Conservation (phyloP, 1,140 invertebrate genomes). For the Gryon sp. region DNA sequence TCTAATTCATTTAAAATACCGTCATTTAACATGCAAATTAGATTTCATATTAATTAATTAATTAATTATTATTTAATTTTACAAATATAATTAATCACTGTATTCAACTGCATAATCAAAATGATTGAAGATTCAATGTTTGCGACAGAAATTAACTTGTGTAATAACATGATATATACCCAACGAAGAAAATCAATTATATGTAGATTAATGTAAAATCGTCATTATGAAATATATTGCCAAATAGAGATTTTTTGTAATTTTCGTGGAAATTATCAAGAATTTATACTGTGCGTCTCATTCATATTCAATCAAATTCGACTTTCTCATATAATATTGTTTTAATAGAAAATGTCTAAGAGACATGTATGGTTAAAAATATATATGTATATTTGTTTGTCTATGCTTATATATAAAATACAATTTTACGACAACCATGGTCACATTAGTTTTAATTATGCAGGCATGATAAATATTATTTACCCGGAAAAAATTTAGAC, state of each 20-base stretch:
- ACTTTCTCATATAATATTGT: too few species aligned
- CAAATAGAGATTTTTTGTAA: slow-evolving; percentile 9
- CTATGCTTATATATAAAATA: too few species aligned
- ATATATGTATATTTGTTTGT: too few species aligned
- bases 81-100: too few species aligned
- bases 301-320: slow-evolving; percentile 1
- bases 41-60: too few species aligned
- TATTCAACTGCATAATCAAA: too few species aligned
- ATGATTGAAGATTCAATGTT: slow-evolving; percentile 10
- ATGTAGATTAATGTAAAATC: slow-evolving; percentile 28
- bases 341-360: too few species aligned
- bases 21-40: too few species aligned
- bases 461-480: slow-evolving; percentile 45
- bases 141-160: slow-evolving; percentile 16
- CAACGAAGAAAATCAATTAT: slow-evolving; percentile 35
- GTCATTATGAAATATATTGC: slow-evolving; percentile 18
- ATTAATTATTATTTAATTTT: too few species aligned
- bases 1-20: too few species aligned
- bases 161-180: slow-evolving; percentile 5
- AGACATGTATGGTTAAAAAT: too few species aligned
- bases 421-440: too few species aligned
- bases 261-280: slow-evolving; percentile 3
- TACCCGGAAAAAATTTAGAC: slow-evolving; percentile 55
- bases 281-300: not conserved
- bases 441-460: slow-evolving; percentile 50